Evolutionary conservation across 2,888 invertebrate genomes (phyloP).

Genomic region (Blastobasis adustella): DNA sequence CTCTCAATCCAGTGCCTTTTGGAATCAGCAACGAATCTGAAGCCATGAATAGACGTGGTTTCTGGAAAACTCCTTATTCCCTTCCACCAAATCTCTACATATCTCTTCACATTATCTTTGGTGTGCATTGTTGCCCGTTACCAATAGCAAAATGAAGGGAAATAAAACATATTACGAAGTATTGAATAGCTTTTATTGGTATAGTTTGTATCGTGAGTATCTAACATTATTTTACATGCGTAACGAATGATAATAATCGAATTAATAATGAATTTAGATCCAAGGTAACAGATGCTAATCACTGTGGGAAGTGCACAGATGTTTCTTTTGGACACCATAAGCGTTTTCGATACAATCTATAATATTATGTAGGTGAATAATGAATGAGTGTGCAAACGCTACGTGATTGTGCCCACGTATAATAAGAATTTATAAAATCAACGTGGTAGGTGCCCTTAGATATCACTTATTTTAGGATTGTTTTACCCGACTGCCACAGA

Average conservation of each 20-base stretch:
- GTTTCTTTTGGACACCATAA: slow-evolving; percentile 15
- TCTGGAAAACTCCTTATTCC: slow-evolving; percentile 61
- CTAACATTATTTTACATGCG: neutral
- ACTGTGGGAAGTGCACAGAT: slow-evolving; percentile 35
- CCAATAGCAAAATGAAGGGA: neutral
- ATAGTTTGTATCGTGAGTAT: neutral
- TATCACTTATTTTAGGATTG: too few species aligned
- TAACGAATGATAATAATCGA: neutral
- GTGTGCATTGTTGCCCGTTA: slow-evolving; percentile 26
- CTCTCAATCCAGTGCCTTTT: slow-evolving; percentile 78
- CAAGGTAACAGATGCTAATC: slow-evolving; percentile 30
- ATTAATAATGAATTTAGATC: neutral
- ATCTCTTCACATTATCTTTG: slow-evolving; percentile 34
- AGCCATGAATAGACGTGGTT: slow-evolving; percentile 78
- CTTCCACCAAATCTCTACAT: slow-evolving; percentile 62
- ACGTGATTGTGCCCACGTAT: too few species aligned
- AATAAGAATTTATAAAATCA: too few species aligned
- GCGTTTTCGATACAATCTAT: too few species aligned
- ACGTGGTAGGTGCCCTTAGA: too few species aligned
- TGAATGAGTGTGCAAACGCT: too few species aligned
- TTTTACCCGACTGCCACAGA: too few species aligned
- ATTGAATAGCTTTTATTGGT: too few species aligned
- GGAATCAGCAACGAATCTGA: slow-evolving; percentile 77
- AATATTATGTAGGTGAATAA: too few species aligned
- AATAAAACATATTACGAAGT: slow-evolving; percentile 2